Base-by-base conservation (phyloP, 2,797 vertebrate species). In the Melanotaenia pygmaea region DNA sequence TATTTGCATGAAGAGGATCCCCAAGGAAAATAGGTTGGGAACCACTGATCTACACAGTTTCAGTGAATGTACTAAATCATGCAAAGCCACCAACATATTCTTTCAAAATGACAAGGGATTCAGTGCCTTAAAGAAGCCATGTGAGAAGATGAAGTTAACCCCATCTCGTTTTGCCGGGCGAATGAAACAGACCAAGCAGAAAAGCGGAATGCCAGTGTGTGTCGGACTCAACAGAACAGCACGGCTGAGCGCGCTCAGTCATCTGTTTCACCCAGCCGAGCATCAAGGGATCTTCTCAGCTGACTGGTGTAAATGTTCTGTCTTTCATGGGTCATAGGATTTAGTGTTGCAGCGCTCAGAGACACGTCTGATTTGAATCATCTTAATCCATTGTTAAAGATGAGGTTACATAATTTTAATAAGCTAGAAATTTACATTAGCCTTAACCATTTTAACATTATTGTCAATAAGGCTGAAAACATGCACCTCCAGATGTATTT, bases 191-290 rank as follows among this genome's bases (percentile, higher is more conserved):
- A 66, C 77, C 79, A 16, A 83, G 82, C 76, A 79, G 88, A 90
- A 93, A 90, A 90, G 86, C 77, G 80, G 72, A 83, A 84, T 59
- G 77, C 68, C 80, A 83, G 43, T 74, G 79, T 77, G 81, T 69
- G 81, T 78, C 37, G 80, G 73, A 71, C 85, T 91, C 83, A 61
- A 79, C 50, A 74, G 67, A 77, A 54, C 22, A 11, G 24, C 86
- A 80, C 58, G 59, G 82, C 65, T 53, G 76, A 79, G 75, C 62
- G 75, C 56, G 37, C 77, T 73, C 78, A 59, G 76, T 81, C 71
- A 72, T 83, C 77, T 81, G 76, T 68, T 79, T 63, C 67, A 81
- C 32, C 51, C 81, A 72, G 72, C 61, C 60, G 69, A 86, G 72
- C 61, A 7, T 73, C 58, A 20, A 59, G 61, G 78, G 69, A 76